phyloP scores from a whole-genome alignment of 2,797 vertebrate genomes.

The Darevskia nairensis region DNA sequence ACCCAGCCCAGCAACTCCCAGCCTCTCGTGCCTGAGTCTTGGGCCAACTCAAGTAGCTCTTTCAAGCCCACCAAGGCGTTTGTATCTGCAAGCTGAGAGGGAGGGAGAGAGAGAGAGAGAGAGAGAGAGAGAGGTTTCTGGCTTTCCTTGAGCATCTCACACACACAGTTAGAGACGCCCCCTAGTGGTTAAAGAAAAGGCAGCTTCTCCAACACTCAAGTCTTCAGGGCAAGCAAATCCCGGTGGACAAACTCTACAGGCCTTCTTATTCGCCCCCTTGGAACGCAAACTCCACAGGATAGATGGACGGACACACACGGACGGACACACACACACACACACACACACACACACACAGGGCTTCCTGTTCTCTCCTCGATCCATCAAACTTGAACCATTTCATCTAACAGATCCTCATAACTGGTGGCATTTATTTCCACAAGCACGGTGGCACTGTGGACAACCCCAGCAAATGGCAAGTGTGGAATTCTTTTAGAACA shows the following conservation, averaged over 20 bases:
- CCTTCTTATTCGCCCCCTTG: too few relatives aligned
- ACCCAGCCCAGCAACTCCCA: constrained; percentile 93
- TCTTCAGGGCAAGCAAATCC: background rate
- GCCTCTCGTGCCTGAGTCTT: constrained; percentile 79
- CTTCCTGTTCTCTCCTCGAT: too few relatives aligned
- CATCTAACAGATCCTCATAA: background rate
- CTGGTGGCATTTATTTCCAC: background rate
- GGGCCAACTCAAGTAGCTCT: constrained; percentile 84
- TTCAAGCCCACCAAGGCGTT: constrained; percentile 87
- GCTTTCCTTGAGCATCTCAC: background rate
- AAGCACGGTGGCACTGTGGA: background rate
- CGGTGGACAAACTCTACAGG: too few relatives aligned
- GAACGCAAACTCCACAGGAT: too few relatives aligned
- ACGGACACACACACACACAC: too few relatives aligned
- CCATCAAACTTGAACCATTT: background rate
- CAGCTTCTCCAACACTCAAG: constrained; percentile 10
- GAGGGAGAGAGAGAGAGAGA: constrained; percentile 16
- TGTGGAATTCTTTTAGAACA: too few relatives aligned
- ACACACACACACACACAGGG: too few relatives aligned
- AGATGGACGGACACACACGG: too few relatives aligned
- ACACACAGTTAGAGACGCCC: constrained; percentile 54
- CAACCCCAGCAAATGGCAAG: background rate
- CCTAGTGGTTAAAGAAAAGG: constrained; percentile 64
- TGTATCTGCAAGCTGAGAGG: constrained; percentile 86
- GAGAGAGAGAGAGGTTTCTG: background rate